phyloP scores from a whole-genome alignment of 2,113 vertebrate genomes.

The Columba livia region DNA sequence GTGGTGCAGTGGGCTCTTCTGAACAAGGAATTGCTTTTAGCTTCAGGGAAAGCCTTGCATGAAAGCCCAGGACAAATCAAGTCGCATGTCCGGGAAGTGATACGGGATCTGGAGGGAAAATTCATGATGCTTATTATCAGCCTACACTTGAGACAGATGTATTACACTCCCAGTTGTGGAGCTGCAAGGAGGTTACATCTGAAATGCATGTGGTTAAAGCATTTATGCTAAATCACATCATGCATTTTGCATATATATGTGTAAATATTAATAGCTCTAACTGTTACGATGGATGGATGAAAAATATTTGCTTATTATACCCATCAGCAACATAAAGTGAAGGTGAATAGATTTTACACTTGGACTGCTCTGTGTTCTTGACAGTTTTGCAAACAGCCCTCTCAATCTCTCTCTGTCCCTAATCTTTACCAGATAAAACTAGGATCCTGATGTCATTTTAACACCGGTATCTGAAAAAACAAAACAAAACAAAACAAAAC shows the following conservation, averaged over 20 bases:
- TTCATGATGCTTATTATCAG: constrained; percentile 44
- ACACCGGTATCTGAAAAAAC: neutral
- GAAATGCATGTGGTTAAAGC: neutral
- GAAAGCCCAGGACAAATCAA: neutral
- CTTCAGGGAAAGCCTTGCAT: constrained; percentile 18
- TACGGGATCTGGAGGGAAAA: neutral
- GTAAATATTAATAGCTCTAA: neutral
- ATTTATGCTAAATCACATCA: neutral
- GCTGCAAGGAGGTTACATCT: neutral
- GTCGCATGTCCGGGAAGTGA: neutral
- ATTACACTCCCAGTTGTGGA: neutral
- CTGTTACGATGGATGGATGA: constrained; percentile 3
- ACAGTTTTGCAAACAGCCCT: constrained; percentile 35
- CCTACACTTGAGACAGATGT: neutral
- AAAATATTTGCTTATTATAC: constrained; percentile 42
- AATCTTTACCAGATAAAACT: constrained; percentile 3
- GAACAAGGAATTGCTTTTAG: neutral
- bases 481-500: neutral
- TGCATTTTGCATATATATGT: neutral
- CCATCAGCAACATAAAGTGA: neutral
- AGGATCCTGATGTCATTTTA: constrained; percentile 6
- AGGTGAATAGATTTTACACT: constrained; percentile 52
- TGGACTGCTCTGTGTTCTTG: neutral
- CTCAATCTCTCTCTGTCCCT: neutral
- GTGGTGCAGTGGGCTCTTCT: neutral